Conservation (phyloP, 2,888 invertebrate species). For the Drosophila lutescens region DNA sequence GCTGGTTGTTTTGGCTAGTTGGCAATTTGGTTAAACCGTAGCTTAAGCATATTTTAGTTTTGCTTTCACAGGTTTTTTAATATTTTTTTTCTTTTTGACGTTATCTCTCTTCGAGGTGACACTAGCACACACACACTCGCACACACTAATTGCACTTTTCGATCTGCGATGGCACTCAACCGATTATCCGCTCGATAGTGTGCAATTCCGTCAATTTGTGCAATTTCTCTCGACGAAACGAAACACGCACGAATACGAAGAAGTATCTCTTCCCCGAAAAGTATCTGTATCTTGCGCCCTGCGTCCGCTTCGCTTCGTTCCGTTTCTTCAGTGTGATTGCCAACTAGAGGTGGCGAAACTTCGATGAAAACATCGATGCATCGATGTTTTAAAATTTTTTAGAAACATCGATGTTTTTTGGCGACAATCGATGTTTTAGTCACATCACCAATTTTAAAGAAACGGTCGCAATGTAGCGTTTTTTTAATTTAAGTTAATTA, state of each 20-base stretch:
- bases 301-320: slow-evolving; percentile 16
- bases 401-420: no score
- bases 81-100: slow-evolving; percentile 24
- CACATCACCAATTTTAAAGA: no score
- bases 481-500: no score
- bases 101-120: slow-evolving; percentile 17
- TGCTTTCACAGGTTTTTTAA: slow-evolving; percentile 31
- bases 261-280: slow-evolving; percentile 27
- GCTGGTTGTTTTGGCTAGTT: slow-evolving; percentile 55
- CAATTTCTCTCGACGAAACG: slow-evolving; percentile 53
- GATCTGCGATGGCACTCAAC: slow-evolving; percentile 24
- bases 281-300: slow-evolving; percentile 36
- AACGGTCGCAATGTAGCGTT: no score
- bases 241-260: slow-evolving; percentile 45
- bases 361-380: no score
- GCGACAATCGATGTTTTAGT: no score
- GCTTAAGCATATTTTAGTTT: slow-evolving; percentile 71
- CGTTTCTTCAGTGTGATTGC: slow-evolving; percentile 19
- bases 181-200: slow-evolving; percentile 16
- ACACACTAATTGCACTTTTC: slow-evolving; percentile 29
- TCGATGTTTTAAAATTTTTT: no score
- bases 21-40: slow-evolving; percentile 72
- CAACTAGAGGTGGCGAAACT: no score
- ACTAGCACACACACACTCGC: slow-evolving; percentile 29
- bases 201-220: slow-evolving; percentile 56